Evolutionary conservation across 2,113 vertebrate genomes (phyloP).

Genomic region (Sturnira hondurensis): DNA sequence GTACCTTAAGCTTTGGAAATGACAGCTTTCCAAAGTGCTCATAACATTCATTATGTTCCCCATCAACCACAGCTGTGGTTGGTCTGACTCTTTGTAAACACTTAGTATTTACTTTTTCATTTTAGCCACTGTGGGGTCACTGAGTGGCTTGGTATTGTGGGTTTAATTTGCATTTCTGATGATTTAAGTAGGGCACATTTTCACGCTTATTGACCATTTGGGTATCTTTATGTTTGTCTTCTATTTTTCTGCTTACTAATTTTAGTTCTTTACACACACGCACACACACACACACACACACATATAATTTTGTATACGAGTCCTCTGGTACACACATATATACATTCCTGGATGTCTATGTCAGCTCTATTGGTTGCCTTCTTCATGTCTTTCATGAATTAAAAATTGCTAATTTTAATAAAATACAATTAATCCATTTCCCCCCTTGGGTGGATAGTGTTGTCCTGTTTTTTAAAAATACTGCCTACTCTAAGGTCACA

Average conservation of each 20-base stretch:
- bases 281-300: too few relatives aligned
- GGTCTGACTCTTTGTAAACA: neutral
- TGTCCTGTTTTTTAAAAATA: neutral
- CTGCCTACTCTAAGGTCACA: neutral
- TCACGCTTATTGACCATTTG: neutral
- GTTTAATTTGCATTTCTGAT: neutral
- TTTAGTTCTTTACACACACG: too few relatives aligned
- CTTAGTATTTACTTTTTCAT: neutral
- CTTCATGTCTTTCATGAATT: neutral
- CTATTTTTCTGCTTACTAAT: neutral
- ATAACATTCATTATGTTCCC: neutral
- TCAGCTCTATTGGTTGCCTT: neutral
- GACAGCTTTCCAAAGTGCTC: neutral
- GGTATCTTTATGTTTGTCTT: neutral
- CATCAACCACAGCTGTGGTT: neutral
- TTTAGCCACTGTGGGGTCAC: neutral
- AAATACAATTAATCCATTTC: neutral
- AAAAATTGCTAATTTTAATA: conserved; percentile 12
- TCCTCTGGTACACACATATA: neutral
- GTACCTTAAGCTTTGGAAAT: neutral
- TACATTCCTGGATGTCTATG: neutral
- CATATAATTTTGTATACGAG: too few relatives aligned
- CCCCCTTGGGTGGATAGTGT: neutral
- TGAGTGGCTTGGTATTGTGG: neutral
- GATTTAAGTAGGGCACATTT: neutral